Evolutionary conservation across 30 jellyfish, hydroid and myxozoan genomes (phyloP), one percentile per base, ranked within the genome.

Genomic region (Hydractinia echinata): DNA sequence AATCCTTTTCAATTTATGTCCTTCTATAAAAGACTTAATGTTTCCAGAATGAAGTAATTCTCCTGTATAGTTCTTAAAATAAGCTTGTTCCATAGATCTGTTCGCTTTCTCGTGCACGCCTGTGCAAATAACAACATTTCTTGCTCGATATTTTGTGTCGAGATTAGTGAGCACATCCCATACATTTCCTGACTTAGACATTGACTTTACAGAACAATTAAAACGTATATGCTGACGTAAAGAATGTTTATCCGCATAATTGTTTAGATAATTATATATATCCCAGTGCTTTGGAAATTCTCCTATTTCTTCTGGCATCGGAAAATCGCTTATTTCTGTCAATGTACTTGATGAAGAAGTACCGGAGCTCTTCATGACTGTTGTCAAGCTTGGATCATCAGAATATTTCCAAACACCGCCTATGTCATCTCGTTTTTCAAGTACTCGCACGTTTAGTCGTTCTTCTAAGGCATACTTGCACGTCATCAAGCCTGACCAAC

Each of bases 371-470:
- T 82, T 79, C 97, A 91, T 91, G 48, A 91, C 97, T 1, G 97
- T 86, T 13, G 94, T 70, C 15, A 70, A 48, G n/a, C 79, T 62
- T 14, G 89, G 83, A 68, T 86, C 95, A 18, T 86, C 88, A 7
- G 95, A 60, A 82, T 52, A 91, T 67, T 79, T 80, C 97, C 97
- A 91, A 10, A 91, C 96, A 8, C 97, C 97, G 20, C 97, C 97
- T 5, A 86, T 53, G 72, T 77, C 72, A 39, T 82, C 90, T 19
- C 97, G 90, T 67, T 54, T 72, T 61, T 91, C 97, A 4, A 91
- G 84, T 11, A 91, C 95, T 50, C 76, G 79, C 7, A 82, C 94
- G 50, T 72, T 67, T 52, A 91, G 72, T 9, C 79, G 76, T 50
- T 82, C 89, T 81, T 91, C 96, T 61, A 54, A 50, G 66, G 96